Conservation (phyloP, 2,888 invertebrate genomes). For the Perithous albicinctus region DNA sequence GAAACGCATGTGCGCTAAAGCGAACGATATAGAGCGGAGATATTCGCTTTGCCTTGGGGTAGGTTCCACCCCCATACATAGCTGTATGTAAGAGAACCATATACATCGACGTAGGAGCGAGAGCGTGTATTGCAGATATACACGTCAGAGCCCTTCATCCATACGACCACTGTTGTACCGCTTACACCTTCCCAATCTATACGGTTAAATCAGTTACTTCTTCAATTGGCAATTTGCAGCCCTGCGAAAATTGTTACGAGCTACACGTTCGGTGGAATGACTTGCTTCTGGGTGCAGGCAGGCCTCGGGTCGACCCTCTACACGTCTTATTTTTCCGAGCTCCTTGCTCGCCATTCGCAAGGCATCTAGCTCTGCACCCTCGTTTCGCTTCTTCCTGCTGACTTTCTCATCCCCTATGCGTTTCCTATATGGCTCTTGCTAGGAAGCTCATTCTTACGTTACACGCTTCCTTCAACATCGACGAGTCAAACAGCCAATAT, state of each 20-base stretch:
- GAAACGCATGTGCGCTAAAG: slow-evolving; percentile 32
- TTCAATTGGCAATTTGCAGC: slow-evolving; percentile 81
- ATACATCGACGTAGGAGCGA: not conserved
- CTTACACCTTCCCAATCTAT: slow-evolving; percentile 50
- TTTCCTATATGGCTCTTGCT: slow-evolving; percentile 32
- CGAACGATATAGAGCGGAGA: slow-evolving; percentile 66
- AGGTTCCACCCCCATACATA: slow-evolving; percentile 70
- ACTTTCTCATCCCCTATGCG: slow-evolving; percentile 10
- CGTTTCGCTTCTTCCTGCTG: slow-evolving; percentile 30
- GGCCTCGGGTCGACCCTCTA: slow-evolving; percentile 34
- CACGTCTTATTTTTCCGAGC: slow-evolving; percentile 34
- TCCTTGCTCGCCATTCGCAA: not conserved
- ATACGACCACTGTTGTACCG: slow-evolving; percentile 25
- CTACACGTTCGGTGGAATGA: slow-evolving; percentile 28
- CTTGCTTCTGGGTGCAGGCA: slow-evolving; percentile 41
- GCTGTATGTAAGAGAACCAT: not conserved
- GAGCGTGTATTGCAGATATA: not conserved
- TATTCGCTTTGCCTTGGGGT: slow-evolving; percentile 78
- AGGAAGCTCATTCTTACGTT: slow-evolving; percentile 60
- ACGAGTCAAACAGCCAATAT: slow-evolving; percentile 52
- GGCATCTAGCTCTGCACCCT: not conserved
- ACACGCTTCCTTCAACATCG: slow-evolving; percentile 66
- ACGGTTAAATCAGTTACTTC: slow-evolving; percentile 76
- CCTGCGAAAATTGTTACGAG: slow-evolving; percentile 77
- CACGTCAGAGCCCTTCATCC: slow-evolving; percentile 45